These are phyloP conservation scores for Myiozetetes cayanensis DNA, from an alignment of 2,113 vertebrate genomes.

Conservation along the genomic window DNA sequence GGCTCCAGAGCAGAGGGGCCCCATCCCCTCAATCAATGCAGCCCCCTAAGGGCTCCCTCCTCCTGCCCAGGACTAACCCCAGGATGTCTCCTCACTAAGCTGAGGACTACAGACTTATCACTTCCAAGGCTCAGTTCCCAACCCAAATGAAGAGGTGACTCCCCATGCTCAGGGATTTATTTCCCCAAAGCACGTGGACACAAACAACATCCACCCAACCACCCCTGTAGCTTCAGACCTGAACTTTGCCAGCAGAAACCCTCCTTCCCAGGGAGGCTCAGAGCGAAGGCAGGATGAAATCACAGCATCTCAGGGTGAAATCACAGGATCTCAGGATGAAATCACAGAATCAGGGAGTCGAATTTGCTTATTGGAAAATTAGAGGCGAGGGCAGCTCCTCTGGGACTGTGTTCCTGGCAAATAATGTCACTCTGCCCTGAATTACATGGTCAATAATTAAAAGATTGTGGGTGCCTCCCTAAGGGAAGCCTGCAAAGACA, in stretches of 20 bases:
- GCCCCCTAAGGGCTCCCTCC: fast-evolving
- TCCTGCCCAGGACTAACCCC: background rate
- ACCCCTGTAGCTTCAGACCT: too few relatives aligned
- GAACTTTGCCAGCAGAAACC: fast-evolving
- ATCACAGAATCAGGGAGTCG: background rate
- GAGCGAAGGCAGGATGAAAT: background rate
- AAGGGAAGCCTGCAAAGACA: background rate
- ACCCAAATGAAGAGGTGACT: fast-evolving
- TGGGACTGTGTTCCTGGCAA: background rate
- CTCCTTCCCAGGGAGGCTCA: background rate
- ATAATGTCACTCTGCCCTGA: slow-evolving; percentile 26
- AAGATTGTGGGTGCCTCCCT: background rate
- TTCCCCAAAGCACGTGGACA: background rate
- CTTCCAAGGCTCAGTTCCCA: background rate
- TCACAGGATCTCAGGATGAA: fast-evolving
- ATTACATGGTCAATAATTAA: background rate
- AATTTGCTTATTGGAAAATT: background rate
- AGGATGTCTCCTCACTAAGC: background rate
- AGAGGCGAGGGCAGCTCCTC: background rate
- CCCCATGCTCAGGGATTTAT: background rate
- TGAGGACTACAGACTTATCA: fast-evolving
- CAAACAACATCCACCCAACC: background rate
- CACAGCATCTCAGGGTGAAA: fast-evolving
- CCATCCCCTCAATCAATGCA: background rate
- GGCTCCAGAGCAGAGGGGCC: background rate